Evolutionary conservation across 2,888 invertebrate genomes (phyloP), one percentile per base, ranked within the genome.

Genomic region (Nowickia ferox): DNA sequence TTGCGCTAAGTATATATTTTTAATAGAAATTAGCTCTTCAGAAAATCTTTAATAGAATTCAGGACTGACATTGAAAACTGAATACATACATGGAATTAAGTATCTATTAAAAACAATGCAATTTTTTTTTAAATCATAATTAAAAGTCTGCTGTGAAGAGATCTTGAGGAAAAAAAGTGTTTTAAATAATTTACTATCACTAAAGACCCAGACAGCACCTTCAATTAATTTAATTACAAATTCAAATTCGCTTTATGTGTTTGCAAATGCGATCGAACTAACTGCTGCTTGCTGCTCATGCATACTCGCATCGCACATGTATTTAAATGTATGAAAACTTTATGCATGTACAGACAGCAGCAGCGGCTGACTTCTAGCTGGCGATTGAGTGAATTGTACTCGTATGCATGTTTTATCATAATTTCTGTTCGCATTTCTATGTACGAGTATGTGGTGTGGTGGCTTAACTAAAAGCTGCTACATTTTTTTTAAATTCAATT

Each of bases 351-450:
- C 68, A 30, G 30, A 30, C 30, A 30, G 30, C 30, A 30, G 30
- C 30, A 30, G 30, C 30, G 30, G 38, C 44, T 69, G 75, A 57
- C 65, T 65, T 17, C 59, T 55, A 53, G 65, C 57, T 57, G 17
- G 30, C 30, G 30, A 30, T 3, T 61, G 61, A 78, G 63, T 65
- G 80, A 80, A 77, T 72, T 84, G 80, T 81, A 76, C 77, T 72
- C 81, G 80, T 81, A 76, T 80, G 80, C 81, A 85, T 82, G 76
- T 85, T 85, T 85, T 85, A 81, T 85, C 81, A 82, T 81, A 85
- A 85, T 78, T 79, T 78, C 53, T 79, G 72, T 48, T 69, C 51
- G 59, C 59, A 51, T 66, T 57, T 78, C 72, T 83, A 68, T 79
- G 30, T 30, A 30, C 6, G 30, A 6, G 5, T 5, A 4, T 30